Conservation (phyloP, 1,140 invertebrate species). For the Macrobrachium rosenbergii region DNA sequence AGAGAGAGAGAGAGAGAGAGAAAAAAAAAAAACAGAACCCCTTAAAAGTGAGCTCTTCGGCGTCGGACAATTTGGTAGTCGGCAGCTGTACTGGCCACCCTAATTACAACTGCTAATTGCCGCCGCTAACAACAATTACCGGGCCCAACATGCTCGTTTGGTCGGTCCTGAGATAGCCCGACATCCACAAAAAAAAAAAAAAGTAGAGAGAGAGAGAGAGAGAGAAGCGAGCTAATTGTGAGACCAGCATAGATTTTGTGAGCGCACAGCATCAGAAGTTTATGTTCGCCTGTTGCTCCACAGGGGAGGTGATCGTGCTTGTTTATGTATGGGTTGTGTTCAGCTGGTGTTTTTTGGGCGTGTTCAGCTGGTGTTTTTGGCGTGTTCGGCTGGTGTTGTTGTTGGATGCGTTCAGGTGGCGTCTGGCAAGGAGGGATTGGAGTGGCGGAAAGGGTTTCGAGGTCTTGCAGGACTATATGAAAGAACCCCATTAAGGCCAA, state of each 20-base stretch:
- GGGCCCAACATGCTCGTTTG: constrained; percentile 32
- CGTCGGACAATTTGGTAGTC: constrained; percentile 27
- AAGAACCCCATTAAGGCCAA: no score
- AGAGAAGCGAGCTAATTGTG: not conserved
- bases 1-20: not conserved
- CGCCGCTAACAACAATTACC: constrained; percentile 33
- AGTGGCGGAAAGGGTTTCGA: no score
- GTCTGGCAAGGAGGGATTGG: no score
- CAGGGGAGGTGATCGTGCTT: not conserved
- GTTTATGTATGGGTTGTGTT: constrained; percentile 10
- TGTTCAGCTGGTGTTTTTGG: no score
- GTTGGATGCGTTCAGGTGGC: no score
- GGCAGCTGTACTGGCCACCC: constrained; percentile 17
- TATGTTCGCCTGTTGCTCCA: not conserved
- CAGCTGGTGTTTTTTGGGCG: not conserved
- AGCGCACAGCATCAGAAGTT: not conserved
- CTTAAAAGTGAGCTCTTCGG: not conserved
- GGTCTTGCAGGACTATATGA: no score
- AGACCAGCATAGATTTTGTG: constrained; percentile 8
- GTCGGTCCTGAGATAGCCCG: constrained; percentile 8
- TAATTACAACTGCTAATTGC: constrained; percentile 38
- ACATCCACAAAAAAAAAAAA: not conserved
- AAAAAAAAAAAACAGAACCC: not conserved
- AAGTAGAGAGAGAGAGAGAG: not conserved
- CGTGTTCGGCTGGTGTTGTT: not conserved